Evolutionary conservation across 2,797 vertebrate species (phyloP), one percentile per base, ranked within the genome.

Genomic region (Notoglanidium macrostoma): DNA sequence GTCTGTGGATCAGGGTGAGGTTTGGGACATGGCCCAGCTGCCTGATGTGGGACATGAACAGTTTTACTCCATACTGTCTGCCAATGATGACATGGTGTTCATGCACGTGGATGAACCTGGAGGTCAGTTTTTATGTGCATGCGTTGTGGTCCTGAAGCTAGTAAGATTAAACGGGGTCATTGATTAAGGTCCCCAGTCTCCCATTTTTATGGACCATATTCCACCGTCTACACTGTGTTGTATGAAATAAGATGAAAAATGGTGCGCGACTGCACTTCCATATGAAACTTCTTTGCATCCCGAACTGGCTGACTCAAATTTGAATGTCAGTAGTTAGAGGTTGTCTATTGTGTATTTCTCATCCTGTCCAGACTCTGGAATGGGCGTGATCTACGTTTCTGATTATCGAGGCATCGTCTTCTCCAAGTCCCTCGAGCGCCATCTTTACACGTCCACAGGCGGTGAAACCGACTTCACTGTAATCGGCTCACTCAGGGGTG

Each of bases 21-120:
- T 92, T 0, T 99, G 98, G 98, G 97, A 97, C 91, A 97, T 98
- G 95, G 98, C 98, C 61, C 98, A 99, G 93, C 96, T 99, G n/a
- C 98, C 98, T 1, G 94, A 96, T 0, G 98, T 99, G 7, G 96
- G 96, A 0, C 96, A 98, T 3, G 97, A 98, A 81, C 97, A 99
- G 87, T 99, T 99, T 89, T 99, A 99, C 90, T 99, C 98, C 84
- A 98, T 99, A 91, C 93, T 99, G 90, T 96, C 97, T 0, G 96
- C 97, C 0, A 98, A 96, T 2, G 94, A 97, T 0, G 97, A 99
- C 87, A 96, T 99, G 97, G 97, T 99, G 7, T 98, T 99, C 93
- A 98, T 99, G 96, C 98, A 98, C 1, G 98, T 99, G 0, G 98
- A 98, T 0, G 97, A 98, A 65, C 96, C 96, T 2, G 98, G 97